These are phyloP conservation scores for Myotis daubentonii DNA, from an alignment of 2,797 vertebrate genomes.

Conservation along the genomic window DNA sequence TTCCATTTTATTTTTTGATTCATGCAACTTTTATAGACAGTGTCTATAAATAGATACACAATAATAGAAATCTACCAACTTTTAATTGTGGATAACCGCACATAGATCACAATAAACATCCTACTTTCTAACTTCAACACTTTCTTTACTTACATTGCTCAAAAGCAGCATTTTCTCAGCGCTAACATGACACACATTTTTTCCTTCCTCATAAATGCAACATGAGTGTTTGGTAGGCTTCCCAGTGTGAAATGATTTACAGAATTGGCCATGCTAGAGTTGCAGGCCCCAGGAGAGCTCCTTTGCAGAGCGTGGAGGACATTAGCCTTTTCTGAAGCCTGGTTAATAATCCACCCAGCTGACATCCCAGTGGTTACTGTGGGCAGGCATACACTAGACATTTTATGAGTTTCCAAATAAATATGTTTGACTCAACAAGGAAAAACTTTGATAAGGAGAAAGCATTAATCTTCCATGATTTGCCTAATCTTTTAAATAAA, in stretches of 20 bases:
- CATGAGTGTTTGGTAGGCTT: neutral
- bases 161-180: neutral
- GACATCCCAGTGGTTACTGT: neutral
- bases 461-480: neutral
- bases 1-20: neutral
- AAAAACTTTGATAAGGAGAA: neutral
- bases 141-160: neutral
- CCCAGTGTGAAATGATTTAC: neutral
- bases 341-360: constrained; percentile 2
- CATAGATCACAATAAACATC: too few species aligned
- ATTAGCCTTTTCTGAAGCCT: neutral
- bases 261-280: neutral
- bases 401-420: constrained; percentile 1
- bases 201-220: neutral
- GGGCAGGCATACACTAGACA: neutral
- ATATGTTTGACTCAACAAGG: neutral
- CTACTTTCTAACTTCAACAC: neutral
- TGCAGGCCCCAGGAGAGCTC: neutral
- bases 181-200: accelerated
- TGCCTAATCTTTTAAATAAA: neutral
- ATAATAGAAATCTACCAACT: neutral
- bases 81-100: neutral
- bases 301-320: neutral
- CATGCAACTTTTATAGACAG: neutral
- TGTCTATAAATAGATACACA: neutral